phyloP scores from a whole-genome alignment of 2,113 vertebrate genomes.

The Megalops atlanticus region DNA sequence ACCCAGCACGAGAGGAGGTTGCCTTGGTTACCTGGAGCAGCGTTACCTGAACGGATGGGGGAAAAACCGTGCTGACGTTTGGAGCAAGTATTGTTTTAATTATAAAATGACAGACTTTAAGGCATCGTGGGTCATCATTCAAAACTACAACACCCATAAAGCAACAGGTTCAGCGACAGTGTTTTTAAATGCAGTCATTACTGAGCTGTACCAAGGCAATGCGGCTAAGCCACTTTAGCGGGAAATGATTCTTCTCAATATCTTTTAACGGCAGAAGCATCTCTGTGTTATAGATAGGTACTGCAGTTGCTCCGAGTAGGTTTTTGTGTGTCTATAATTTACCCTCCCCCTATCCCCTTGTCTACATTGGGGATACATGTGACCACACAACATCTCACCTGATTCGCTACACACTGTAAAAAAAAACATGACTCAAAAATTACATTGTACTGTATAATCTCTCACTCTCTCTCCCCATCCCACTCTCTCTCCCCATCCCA shows the following conservation, averaged over 20 bases:
- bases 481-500: not conserved
- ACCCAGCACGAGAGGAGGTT: conserved; percentile 52
- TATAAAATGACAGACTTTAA: not conserved
- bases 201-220: not conserved
- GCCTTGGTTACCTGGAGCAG: conserved; percentile 54
- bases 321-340: not conserved
- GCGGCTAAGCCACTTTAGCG: not conserved
- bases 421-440: not conserved
- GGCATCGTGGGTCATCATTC: not conserved
- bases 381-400: not conserved
- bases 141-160: not conserved
- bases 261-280: not conserved
- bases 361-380: not conserved
- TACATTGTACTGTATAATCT: not conserved
- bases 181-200: not conserved
- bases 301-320: not conserved
- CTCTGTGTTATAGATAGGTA: not conserved
- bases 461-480: not conserved
- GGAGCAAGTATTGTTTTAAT: not conserved
- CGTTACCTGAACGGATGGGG: conserved; percentile 22
- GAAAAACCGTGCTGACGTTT: conserved; percentile 26
- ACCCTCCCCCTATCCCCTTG: not conserved
- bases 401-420: not conserved
- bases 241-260: too few relatives aligned
- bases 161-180: not conserved